Base-by-base conservation (phyloP, 2,888 invertebrate species). In the Parelbella ahira region DNA sequence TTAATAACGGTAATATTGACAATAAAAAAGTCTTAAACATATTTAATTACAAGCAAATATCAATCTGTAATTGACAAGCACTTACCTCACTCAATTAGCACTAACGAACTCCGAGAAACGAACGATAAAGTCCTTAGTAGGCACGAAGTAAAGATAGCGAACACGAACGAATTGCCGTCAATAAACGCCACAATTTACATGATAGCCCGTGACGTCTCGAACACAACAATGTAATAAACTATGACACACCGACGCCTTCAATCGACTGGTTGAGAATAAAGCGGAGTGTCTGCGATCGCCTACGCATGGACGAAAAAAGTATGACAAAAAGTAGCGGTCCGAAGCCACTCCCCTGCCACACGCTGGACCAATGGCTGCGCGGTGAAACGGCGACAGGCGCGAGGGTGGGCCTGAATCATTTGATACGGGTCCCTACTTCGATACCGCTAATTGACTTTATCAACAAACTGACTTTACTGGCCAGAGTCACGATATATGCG, bases 381-480 rank as follows among this genome's bases (percentile, higher is more conserved):
- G 45, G 53, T 63, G 68, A 70, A 67, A 68, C 62, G 54, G 56
- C 67, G 64, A 69, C 64, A 56, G 68, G 63, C 58, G 56, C 66
- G 76, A 73, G 76, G 79, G 82, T 79, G 86, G 83, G 82, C 74
- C 68, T 63, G 68, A 72, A 77, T 79, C 79, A 71, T 68, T 75
- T 80, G 79, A 82, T 84, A 78, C 76, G 70, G 74, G 81, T 76
- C 80, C 76, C 82, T 73, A 75, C 82, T 86, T 77, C 80, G 86
- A 84, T 83, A 82, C 76, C 70, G 70, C 84, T 87, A 87, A 87
- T 87, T 87, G 87, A 84, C 87, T 86, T 86, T 87, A 87, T 87
- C 87, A 87, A 86, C 87, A 87, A 84, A 86, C 83, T 67, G 79
- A 84, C 78, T 83, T 87, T 84, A 87, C 83, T 79, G 84, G 80